A percentile compares a stretch with the other conserved stretches of the same genome.
phyloP scores from a whole-genome alignment of 2,113 vertebrate genomes.

The Gallinago media region DNA sequence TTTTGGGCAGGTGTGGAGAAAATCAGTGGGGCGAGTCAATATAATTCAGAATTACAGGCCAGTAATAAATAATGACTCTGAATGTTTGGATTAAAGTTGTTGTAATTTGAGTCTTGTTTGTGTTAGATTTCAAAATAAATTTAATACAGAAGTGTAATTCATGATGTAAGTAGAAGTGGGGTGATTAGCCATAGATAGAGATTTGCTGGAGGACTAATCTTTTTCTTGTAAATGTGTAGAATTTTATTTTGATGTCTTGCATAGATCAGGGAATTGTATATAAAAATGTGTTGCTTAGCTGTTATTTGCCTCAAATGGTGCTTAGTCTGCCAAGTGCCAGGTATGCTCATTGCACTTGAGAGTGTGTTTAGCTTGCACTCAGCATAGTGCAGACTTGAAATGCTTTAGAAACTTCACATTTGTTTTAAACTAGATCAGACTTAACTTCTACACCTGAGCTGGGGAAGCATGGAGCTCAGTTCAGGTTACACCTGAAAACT shows the following conservation, averaged over 20 bases:
- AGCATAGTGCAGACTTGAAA: neutral
- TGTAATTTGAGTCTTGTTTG: neutral
- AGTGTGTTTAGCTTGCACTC: neutral
- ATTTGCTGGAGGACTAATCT: too few relatives aligned
- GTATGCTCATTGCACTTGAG: neutral
- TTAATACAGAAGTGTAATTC: neutral
- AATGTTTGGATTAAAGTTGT: neutral
- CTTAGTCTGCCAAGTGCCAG: neutral
- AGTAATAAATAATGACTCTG: neutral
- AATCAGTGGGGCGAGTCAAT: neutral
- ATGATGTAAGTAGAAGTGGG: neutral
- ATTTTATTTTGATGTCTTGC: neutral
- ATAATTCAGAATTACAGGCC: neutral
- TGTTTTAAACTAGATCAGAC: neutral
- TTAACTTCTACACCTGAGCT: neutral
- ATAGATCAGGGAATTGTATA: neutral
- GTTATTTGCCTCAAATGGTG: neutral
- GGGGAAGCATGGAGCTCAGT: neutral
- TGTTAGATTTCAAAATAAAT: neutral
- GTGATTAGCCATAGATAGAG: neutral
- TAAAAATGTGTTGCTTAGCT: neutral
- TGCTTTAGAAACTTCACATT: neutral
- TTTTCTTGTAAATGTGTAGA: neutral
- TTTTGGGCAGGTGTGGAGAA: neutral
- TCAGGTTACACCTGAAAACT: neutral